phyloP scores from a whole-genome alignment of 2,888 invertebrate species.

The Lapara coniferarum region DNA sequence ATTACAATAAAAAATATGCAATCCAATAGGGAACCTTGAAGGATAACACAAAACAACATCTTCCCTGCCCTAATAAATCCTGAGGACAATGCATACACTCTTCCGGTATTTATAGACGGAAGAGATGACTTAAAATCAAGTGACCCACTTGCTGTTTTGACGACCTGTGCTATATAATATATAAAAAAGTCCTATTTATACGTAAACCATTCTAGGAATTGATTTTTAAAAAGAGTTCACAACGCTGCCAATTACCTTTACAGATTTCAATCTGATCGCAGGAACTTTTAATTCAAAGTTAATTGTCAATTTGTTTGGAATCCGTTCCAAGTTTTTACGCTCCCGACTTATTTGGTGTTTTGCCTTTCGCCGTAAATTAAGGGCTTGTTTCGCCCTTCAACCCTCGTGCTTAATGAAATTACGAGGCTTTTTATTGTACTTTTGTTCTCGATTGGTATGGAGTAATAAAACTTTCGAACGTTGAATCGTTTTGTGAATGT shows the following conservation, averaged over 20 bases:
- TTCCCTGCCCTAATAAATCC: no score
- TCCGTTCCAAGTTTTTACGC: slow-evolving; percentile 11
- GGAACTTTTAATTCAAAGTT: slow-evolving; percentile 21
- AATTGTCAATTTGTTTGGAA: slow-evolving; percentile 21
- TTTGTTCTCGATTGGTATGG: slow-evolving; percentile 13
- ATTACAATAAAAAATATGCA: no score
- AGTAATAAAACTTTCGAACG: slow-evolving; percentile 8
- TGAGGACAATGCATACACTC: no score
- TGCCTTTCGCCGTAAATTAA: slow-evolving; percentile 22
- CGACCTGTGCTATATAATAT: no score
- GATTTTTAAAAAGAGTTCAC: not conserved
- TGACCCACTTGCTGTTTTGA: no score
- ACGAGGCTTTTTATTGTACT: slow-evolving; percentile 20
- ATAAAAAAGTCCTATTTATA: no score
- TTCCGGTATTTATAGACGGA: no score
- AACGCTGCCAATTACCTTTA: not conserved
- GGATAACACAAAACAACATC: no score
- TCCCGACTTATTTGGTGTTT: slow-evolving; percentile 21
- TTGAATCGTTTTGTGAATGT: slow-evolving; percentile 5
- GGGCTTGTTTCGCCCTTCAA: slow-evolving; percentile 17
- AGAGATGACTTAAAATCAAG: no score
- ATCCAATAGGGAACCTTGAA: no score
- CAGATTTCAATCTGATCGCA: slow-evolving; percentile 3
- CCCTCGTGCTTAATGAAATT: slow-evolving; percentile 22
- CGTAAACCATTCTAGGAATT: not conserved